These are phyloP conservation scores for Drosophila teissieri DNA, from an alignment of 1,140 invertebrate genomes.

Conservation along the genomic window DNA sequence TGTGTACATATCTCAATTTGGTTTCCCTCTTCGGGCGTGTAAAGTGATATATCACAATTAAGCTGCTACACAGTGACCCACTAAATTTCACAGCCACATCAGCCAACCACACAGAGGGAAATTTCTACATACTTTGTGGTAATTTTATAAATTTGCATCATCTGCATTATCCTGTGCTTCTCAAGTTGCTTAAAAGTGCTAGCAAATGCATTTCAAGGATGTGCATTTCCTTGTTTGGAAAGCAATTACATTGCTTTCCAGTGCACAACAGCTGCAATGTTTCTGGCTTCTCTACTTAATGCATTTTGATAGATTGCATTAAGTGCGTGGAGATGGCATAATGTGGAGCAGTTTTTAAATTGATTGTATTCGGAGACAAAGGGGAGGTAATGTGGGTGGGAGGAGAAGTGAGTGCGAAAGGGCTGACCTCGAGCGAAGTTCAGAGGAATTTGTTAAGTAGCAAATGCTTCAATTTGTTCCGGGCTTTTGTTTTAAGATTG, in stretches of 20 bases:
- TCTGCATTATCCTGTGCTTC: no score
- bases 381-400: slow-evolving; percentile 24
- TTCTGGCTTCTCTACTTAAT: slow-evolving; percentile 53
- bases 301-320: slow-evolving; percentile 80
- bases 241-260: no score
- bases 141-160: no score
- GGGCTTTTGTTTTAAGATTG: slow-evolving; percentile 2
- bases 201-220: no score
- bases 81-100: slow-evolving; percentile 35
- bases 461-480: slow-evolving; percentile 40
- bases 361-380: slow-evolving; percentile 44
- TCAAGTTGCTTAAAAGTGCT: no score
- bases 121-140: not conserved
- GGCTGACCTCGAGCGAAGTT: slow-evolving; percentile 56
- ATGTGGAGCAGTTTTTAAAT: slow-evolving; percentile 70
- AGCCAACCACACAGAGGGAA: slow-evolving; percentile 3
- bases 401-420: slow-evolving; percentile 53
- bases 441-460: slow-evolving; percentile 12
- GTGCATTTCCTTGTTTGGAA: no score
- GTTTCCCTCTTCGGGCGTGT: slow-evolving; percentile 21
- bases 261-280: slow-evolving; percentile 29
- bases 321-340: slow-evolving; percentile 32
- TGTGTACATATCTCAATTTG: slow-evolving; percentile 19
- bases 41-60: slow-evolving; percentile 79
- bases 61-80: slow-evolving; percentile 67